A percentile compares a stretch with the other conserved stretches of the same genome.
Evolutionary conservation across 1,140 invertebrate species (phyloP).

Genomic region (Scaptomyza graminum): DNA sequence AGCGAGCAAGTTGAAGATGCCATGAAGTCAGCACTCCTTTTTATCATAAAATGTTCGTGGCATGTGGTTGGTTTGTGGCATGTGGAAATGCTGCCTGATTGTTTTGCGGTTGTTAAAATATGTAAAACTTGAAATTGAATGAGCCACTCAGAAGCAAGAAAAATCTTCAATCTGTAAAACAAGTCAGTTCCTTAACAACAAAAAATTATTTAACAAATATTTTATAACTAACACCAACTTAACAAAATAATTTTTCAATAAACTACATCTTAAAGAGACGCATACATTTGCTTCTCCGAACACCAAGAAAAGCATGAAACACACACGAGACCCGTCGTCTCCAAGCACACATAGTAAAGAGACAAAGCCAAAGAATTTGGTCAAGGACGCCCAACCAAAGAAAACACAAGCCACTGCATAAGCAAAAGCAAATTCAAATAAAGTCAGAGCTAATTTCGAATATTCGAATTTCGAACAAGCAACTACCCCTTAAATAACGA

Average conservation of each 20-base stretch:
- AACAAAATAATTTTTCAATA: neutral
- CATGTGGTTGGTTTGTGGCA: conserved; percentile 60
- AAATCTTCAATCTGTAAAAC: neutral
- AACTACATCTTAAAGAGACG: too few species aligned
- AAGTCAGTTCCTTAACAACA: too few species aligned
- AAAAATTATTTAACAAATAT: neutral
- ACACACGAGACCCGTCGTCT: neutral
- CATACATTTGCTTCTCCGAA: too few species aligned
- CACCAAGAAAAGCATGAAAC: neutral
- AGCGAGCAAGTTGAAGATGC: neutral
- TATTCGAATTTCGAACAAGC: conserved; percentile 11
- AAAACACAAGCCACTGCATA: conserved; percentile 13
- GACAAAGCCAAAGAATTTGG: conserved; percentile 52
- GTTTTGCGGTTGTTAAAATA: conserved; percentile 56
- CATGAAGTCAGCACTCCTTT: conserved; percentile 37
- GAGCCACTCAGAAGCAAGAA: conserved; percentile 3
- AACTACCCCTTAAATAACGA: conserved; percentile 9
- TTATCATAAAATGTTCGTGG: conserved; percentile 55
- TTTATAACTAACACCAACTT: neutral
- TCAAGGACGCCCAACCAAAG: conserved; percentile 59
- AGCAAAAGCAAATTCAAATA: neutral
- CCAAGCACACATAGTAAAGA: conserved; percentile 13
- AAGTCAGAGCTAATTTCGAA: neutral
- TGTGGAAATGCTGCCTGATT: conserved; percentile 49
- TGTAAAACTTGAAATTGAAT: conserved; percentile 35